These are phyloP conservation scores for Cebidichthys violaceus DNA, from an alignment of 2,113 vertebrate species.

Conservation along the genomic window DNA sequence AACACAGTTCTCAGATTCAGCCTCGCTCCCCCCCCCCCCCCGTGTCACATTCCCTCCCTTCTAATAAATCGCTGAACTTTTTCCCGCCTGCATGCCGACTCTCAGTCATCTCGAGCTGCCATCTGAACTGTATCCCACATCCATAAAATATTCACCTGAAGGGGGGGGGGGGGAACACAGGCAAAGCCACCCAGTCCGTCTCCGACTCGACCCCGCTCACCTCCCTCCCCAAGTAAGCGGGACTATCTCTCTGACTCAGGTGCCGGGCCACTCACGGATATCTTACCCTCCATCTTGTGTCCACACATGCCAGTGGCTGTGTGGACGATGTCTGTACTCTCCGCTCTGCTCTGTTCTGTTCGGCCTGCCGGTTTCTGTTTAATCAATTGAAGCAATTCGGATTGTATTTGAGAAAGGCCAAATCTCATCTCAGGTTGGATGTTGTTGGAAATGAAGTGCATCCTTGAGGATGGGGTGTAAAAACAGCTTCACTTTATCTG, in stretches of 20 bases:
- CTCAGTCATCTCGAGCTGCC: slow-evolving; percentile 70
- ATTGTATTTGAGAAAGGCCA: slow-evolving; percentile 68
- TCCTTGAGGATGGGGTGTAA: slow-evolving; percentile 59
- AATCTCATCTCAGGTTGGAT: slow-evolving; percentile 67
- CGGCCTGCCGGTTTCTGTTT: slow-evolving; percentile 73
- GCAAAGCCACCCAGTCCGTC: slow-evolving; percentile 54
- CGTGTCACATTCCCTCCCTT: slow-evolving; percentile 35
- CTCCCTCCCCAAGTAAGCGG: slow-evolving; percentile 41
- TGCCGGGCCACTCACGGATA: slow-evolving; percentile 71
- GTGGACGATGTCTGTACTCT: slow-evolving; percentile 70
- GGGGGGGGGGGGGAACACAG: slow-evolving; percentile 65
- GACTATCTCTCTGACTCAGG: slow-evolving; percentile 71
- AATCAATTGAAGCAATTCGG: slow-evolving; percentile 75
- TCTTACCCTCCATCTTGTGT: slow-evolving; percentile 78
- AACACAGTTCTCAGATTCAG: slow-evolving; percentile 62
- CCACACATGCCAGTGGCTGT: slow-evolving; percentile 69
- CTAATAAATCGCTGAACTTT: slow-evolving; percentile 73
- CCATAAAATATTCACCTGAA: slow-evolving; percentile 74
- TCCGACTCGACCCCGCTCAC: slow-evolving; percentile 24
- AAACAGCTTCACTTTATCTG: slow-evolving; percentile 68
- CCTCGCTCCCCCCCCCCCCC: slow-evolving; percentile 18
- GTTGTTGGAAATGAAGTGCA: slow-evolving; percentile 68
- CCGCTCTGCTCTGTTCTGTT: slow-evolving; percentile 71
- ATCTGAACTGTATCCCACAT: slow-evolving; percentile 64
- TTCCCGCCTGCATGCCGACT: slow-evolving; percentile 38